These are phyloP conservation scores for Anthophora plumipes DNA, from an alignment of 2,888 invertebrate genomes.

Conservation along the genomic window DNA sequence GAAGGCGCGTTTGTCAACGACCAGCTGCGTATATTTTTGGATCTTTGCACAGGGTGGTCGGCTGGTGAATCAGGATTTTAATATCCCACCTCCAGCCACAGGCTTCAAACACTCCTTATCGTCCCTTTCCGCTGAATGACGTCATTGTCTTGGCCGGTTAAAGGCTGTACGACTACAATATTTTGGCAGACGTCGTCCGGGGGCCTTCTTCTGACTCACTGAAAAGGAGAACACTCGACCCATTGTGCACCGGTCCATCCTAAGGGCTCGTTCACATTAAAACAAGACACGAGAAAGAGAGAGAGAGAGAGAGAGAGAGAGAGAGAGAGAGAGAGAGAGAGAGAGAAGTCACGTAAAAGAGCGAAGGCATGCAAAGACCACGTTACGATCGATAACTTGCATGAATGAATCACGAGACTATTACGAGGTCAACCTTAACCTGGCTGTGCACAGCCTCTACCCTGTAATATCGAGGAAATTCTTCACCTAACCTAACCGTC, in stretches of 20 bases:
- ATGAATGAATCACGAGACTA: conserved; percentile 64
- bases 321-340: too few species aligned
- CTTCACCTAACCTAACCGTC: background rate
- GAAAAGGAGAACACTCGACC: conserved; percentile 67
- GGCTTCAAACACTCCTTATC: conserved; percentile 34
- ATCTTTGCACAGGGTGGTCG: conserved; percentile 9
- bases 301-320: too few species aligned
- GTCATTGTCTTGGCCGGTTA: conserved; percentile 66
- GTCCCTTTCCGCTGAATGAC: conserved; percentile 62
- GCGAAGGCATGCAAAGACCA: conserved; percentile 20
- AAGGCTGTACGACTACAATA: conserved; percentile 63
- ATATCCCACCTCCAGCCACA: conserved; percentile 35
- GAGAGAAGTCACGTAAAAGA: conserved; percentile 4
- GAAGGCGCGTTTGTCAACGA: conserved; percentile 22
- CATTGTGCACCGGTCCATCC: conserved; percentile 67
- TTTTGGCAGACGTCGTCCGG: conserved; percentile 71
- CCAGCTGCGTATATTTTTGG: conserved; percentile 39
- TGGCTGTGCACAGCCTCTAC: background rate
- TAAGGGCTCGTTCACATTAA: conserved; percentile 67
- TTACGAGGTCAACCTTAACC: conserved; percentile 53
- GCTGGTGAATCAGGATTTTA: conserved; percentile 40
- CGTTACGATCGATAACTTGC: conserved; percentile 53
- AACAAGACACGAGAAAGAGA: too few species aligned
- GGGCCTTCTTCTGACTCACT: conserved; percentile 65
- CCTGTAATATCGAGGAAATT: conserved; percentile 5